Evolutionary conservation across 2,797 vertebrate species (phyloP).

Genomic region (Coregonus ussuriensis): DNA sequence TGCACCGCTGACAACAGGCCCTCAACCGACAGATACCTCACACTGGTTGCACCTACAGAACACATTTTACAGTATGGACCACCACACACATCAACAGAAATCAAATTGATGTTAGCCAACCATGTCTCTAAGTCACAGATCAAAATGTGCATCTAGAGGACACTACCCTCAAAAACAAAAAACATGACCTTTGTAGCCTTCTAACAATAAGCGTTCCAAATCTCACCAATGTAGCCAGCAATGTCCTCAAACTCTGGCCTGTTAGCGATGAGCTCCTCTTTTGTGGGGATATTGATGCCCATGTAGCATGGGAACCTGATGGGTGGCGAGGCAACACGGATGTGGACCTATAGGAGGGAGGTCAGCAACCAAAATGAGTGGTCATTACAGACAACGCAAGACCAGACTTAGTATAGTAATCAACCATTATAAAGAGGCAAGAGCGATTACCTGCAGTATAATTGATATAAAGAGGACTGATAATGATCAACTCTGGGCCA

Average conservation of each 20-base stretch:
- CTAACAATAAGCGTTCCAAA: too few species aligned
- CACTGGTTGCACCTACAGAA: constrained; percentile 88
- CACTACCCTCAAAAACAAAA: neutral
- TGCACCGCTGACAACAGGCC: constrained; percentile 92
- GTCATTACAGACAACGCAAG: neutral
- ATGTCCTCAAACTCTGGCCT: constrained; percentile 92
- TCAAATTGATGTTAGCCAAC: neutral
- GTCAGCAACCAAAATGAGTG: neutral
- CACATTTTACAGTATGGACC: neutral
- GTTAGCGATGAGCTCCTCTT: constrained; percentile 98
- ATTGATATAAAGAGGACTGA: neutral
- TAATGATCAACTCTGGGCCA: neutral
- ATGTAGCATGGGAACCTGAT: constrained; percentile 95
- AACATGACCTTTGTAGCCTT: neutral
- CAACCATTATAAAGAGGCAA: neutral
- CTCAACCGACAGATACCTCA: constrained; percentile 92
- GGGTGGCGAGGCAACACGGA: constrained; percentile 95
- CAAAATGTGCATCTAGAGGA: neutral
- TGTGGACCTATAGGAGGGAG: constrained; percentile 83
- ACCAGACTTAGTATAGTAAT: neutral
- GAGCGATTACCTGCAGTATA: neutral
- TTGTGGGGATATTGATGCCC: constrained; percentile 99
- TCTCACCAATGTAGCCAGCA: constrained; percentile 90
- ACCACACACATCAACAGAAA: neutral
- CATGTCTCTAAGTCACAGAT: neutral